Base-by-base conservation (phyloP, 1,140 invertebrate genomes). In the Drosophila insularis region DNA sequence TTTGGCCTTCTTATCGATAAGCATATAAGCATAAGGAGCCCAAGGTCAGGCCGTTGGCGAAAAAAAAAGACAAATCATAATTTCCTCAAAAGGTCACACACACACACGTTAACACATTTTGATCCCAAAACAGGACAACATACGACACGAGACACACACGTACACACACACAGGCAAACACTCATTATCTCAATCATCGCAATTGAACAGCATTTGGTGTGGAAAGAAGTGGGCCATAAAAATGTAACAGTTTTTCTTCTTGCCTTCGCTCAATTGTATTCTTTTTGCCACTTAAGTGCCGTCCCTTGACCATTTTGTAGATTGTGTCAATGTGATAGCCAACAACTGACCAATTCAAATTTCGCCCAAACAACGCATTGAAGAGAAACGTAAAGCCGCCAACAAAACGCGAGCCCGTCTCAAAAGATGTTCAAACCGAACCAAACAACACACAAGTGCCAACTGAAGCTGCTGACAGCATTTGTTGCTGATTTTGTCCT, bases 181-280 rank as follows among this genome's bases (percentile, higher is more conserved):
- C 84, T 87, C 84, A 89, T 89, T 89, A 89, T 89, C 85, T 68
- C 77, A 87, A 87, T 87, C 80, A 89, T 87, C 80, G 55, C 84
- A 87, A 89, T 74, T 73, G 76, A 73, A 89, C 76, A 89, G 59
- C 75, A 82, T 84, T 89, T 80, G 82, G 79, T 80, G 84, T 89
- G 73, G 76, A 87, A 82, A 73, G 32, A 55, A 71, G 50, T 68
- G 80, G 71, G 35, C 35, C 84, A 65, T 89, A 89, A 87, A 87
- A 84, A 70, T 17, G 68, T 60, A 68, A 65, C 56, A 60, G 43
- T 64, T 68, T 77, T 40, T 58, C 27, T 55, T 23, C 11, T 58
- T 19, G 19, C 35, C 35, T 27, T 61, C 43, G n/a, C 35, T 59
- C 17, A 21, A 50, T 71, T 58, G 63, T 69, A 50, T 62, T 79